phyloP scores from a whole-genome alignment of 2,797 vertebrate genomes.

The Chelmon rostratus region DNA sequence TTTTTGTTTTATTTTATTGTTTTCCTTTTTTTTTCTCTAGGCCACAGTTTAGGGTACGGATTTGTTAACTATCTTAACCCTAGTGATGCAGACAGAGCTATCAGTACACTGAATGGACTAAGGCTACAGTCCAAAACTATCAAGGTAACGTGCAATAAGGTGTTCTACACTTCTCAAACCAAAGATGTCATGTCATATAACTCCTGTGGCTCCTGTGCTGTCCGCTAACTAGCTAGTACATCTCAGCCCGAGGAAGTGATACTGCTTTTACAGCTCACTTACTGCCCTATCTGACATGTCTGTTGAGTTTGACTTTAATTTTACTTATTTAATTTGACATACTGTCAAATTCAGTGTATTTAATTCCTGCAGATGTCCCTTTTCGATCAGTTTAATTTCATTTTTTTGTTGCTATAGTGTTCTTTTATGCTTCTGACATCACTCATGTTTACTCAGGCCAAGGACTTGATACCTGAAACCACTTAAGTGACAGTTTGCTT shows the following conservation, averaged over 20 bases:
- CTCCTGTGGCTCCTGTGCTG: slow-evolving; percentile 81
- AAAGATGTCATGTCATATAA: slow-evolving; percentile 85
- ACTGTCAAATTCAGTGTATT: slow-evolving; percentile 45
- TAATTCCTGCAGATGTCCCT: slow-evolving; percentile 33
- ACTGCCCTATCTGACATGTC: slow-evolving; percentile 69
- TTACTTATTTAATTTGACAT: slow-evolving; percentile 61
- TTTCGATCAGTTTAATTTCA: slow-evolving; percentile 44
- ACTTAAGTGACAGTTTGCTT: slow-evolving; percentile 13
- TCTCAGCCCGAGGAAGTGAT: slow-evolving; percentile 71
- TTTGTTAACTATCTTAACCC: slow-evolving; percentile 99
- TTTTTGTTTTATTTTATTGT: slow-evolving; percentile 88
- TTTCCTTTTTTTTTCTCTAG: slow-evolving; percentile 89
- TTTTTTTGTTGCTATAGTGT: slow-evolving; percentile 57
- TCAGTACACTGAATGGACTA: slow-evolving; percentile 99
- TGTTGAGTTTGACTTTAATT: slow-evolving; percentile 70
- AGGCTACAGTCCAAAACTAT: slow-evolving; percentile 99
- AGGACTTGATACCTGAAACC: slow-evolving; percentile 26
- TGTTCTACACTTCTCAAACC: slow-evolving; percentile 89
- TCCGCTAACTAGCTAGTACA: slow-evolving; percentile 80
- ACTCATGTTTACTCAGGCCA: slow-evolving; percentile 35
- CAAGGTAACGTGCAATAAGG: slow-evolving; percentile 95
- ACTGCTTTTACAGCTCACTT: slow-evolving; percentile 73
- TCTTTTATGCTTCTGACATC: slow-evolving; percentile 50
- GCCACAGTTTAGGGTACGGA: slow-evolving; percentile 97
- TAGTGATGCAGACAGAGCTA: slow-evolving; percentile 99